Conservation (phyloP, 2,797 vertebrate species). For the Muscicapa comitata region DNA sequence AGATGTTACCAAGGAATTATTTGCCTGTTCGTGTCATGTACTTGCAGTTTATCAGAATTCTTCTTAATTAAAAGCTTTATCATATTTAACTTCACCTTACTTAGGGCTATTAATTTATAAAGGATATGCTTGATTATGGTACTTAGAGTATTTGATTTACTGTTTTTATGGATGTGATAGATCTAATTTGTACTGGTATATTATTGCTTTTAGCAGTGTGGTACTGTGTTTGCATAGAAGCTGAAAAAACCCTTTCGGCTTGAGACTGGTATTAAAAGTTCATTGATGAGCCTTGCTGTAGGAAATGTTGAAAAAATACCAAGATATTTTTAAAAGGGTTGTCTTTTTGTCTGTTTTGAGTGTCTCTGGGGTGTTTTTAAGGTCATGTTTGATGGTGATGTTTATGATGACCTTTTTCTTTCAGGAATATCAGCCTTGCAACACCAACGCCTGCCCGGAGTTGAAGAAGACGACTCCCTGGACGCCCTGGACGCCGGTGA, state of each 20-base stretch:
- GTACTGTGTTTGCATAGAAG: not conserved
- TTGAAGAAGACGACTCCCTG: constrained; percentile 97
- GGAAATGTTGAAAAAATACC: not conserved
- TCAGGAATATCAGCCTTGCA: constrained; percentile 95
- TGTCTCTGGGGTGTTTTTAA: not conserved
- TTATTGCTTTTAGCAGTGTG: not conserved
- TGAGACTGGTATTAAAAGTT: not conserved
- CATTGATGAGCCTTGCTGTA: not conserved
- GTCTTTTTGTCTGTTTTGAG: not conserved
- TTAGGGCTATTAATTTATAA: not conserved
- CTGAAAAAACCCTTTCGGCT: not conserved
- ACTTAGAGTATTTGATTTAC: not conserved
- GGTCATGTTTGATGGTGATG: fast-evolving
- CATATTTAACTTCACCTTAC: not conserved
- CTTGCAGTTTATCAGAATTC: not conserved
- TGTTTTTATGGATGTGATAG: not conserved
- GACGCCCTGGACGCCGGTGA: constrained; percentile 96
- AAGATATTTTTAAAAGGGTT: not conserved
- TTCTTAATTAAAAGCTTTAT: not conserved
- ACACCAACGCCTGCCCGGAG: constrained; percentile 89
- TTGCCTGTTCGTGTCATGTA: not conserved
- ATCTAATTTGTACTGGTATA: not conserved
- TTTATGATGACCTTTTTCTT: not conserved
- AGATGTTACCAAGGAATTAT: not conserved
- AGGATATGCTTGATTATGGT: not conserved